Percentiles rank a stretch among this genome's conserved stretches.
These are phyloP conservation scores for Minunthozetes semirufus DNA, from an alignment of 2,888 invertebrate species.

Conservation along the genomic window DNA sequence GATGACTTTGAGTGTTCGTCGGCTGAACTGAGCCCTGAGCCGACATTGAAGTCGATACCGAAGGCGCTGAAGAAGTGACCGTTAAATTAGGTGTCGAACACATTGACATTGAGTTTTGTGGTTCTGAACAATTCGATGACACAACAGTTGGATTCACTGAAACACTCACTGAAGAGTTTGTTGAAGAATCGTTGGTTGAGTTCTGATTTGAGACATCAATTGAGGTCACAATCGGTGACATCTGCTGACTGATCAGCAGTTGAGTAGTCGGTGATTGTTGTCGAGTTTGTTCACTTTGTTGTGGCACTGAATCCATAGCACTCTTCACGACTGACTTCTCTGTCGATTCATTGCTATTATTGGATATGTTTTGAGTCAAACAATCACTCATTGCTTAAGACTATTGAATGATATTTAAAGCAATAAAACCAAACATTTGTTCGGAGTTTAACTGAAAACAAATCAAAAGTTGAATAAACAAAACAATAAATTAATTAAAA, in stretches of 20 bases:
- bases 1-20: not conserved
- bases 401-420: not conserved
- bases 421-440: not conserved
- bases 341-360: not conserved
- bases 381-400: constrained; percentile 10
- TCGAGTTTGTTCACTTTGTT: not conserved
- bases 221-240: not conserved
- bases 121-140: not conserved
- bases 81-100: not conserved
- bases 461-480: not conserved
- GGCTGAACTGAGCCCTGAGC: not conserved
- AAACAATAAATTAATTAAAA: not conserved
- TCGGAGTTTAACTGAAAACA: not conserved
- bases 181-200: not conserved
- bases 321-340: not conserved
- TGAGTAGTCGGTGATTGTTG: not conserved
- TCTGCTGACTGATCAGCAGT: not conserved
- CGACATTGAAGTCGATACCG: not conserved
- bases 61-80: not conserved
- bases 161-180: not conserved
- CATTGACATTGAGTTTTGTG: not conserved
- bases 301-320: constrained; percentile 1
- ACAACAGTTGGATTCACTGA: not conserved
- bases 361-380: not conserved
- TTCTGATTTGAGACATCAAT: not conserved